phyloP scores from a whole-genome alignment of 2,888 invertebrate genomes.

The Myathropa florea region DNA sequence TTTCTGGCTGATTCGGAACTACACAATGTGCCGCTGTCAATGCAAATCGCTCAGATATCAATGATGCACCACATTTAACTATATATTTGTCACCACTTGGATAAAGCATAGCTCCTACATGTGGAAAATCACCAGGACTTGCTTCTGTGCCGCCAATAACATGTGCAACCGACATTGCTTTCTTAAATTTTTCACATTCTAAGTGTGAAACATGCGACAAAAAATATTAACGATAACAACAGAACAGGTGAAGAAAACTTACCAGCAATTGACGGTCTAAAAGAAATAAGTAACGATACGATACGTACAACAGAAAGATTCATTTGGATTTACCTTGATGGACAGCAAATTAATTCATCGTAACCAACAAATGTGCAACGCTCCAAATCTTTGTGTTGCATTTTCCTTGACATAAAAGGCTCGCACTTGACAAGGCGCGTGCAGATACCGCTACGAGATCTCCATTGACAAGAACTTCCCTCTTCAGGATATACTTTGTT shows the following conservation, averaged over 20 bases:
- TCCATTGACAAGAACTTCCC: background rate
- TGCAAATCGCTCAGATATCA: slow-evolving; percentile 55
- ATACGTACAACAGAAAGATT: background rate
- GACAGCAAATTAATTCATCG: slow-evolving; percentile 77
- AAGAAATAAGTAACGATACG: too few species aligned
- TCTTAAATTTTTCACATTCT: background rate
- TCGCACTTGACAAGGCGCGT: slow-evolving; percentile 41
- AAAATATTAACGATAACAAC: background rate
- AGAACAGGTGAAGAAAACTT: background rate
- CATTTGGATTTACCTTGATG: slow-evolving; percentile 31
- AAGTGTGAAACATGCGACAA: background rate
- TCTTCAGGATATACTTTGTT: too few species aligned
- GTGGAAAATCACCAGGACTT: slow-evolving; percentile 60
- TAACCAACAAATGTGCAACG: slow-evolving; percentile 73
- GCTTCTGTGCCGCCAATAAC: slow-evolving; percentile 47
- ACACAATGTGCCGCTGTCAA: slow-evolving; percentile 69
- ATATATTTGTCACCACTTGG: background rate
- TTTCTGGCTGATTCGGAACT: slow-evolving; percentile 8
- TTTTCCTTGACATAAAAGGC: slow-evolving; percentile 4
- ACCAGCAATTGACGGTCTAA: background rate
- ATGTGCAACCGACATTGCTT: too few species aligned
- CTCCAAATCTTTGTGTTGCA: slow-evolving; percentile 58
- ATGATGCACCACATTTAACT: slow-evolving; percentile 47
- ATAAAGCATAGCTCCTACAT: slow-evolving; percentile 49
- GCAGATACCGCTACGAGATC: slow-evolving; percentile 73